Percentiles rank a stretch among this genome's conserved stretches.
phyloP scores from a whole-genome alignment of 2,797 vertebrate species.

The Prunella strophiata region DNA sequence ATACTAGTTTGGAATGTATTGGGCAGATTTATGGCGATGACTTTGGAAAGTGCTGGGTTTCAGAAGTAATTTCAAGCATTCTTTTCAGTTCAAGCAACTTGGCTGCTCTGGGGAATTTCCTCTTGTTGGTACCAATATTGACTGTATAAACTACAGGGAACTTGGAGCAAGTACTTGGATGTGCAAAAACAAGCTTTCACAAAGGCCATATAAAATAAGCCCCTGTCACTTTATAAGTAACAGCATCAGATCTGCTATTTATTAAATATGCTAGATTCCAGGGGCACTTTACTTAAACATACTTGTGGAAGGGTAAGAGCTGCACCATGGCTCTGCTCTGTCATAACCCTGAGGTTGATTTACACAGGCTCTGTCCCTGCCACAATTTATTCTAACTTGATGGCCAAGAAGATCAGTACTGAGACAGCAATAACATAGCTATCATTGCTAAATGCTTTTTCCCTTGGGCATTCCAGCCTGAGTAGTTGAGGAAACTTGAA shows the following conservation, averaged over 20 bases:
- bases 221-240: neutral
- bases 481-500: neutral
- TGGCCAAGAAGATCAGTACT: neutral
- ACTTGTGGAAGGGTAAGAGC: neutral
- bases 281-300: neutral
- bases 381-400: neutral
- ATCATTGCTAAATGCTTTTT: neutral
- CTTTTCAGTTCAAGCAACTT: constrained; percentile 9
- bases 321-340: neutral
- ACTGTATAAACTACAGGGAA: neutral
- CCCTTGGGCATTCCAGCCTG: neutral
- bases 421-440: neutral
- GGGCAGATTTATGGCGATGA: neutral
- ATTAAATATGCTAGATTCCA: neutral
- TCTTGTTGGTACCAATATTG: neutral
- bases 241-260: neutral
- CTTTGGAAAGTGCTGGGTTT: constrained; percentile 30
- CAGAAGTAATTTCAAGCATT: neutral
- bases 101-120: neutral
- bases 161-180: neutral
- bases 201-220: neutral
- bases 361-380: neutral
- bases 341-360: neutral
- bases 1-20: neutral
- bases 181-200: neutral